Evolutionary conservation across 2,113 vertebrate genomes (phyloP), one percentile per base, ranked within the genome.

Genomic region (Empidonax alnorum): DNA sequence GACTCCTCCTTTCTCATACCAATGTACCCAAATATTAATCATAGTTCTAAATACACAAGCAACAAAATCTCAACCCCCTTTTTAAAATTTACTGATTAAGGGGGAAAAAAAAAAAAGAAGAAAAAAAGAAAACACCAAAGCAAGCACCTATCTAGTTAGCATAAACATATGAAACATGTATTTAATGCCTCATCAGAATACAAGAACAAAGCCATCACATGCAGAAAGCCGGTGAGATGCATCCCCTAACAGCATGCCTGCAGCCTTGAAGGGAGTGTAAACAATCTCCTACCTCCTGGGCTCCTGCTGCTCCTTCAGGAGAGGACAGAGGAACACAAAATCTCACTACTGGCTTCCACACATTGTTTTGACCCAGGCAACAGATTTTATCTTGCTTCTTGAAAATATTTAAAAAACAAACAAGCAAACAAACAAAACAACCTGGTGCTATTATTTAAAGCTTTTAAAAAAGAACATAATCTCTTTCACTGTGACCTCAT

Each of bases 121-220:
- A 86, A 90, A 82, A 80, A 28, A 83, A 83, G 75, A 84, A 62
- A 74, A 25, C 23, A 83, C 31, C 25, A 46, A 83, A 84, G 82
- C 37, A 87, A 92, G 65, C 25, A 84, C 44, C 71, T 81, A 74
- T 31, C 82, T 88, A 90, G 44, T 90, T 92, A 63, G 46, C 94
- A 93, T 75, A 77, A 94, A 71, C 79, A 81, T 63, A 55, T 47
- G 79, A 88, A 96, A 88, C 42, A 58, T 55, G 35, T 31, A 84
- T 90, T 77, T 90, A 95, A 71, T 84, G 88, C 56, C 90, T 86
- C 88, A 87, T 93, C 75, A 86, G 85, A 94, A 84, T 13, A 86
- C 33, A 83, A 93, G 85, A 92, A 92, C 72, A 92, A 97, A 96
- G 92, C 37, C 75, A 73, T 31, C 33, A 59, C 59, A 71, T 24